Conservation (phyloP, 2,113 vertebrate species). For the Macquaria ambigua region DNA sequence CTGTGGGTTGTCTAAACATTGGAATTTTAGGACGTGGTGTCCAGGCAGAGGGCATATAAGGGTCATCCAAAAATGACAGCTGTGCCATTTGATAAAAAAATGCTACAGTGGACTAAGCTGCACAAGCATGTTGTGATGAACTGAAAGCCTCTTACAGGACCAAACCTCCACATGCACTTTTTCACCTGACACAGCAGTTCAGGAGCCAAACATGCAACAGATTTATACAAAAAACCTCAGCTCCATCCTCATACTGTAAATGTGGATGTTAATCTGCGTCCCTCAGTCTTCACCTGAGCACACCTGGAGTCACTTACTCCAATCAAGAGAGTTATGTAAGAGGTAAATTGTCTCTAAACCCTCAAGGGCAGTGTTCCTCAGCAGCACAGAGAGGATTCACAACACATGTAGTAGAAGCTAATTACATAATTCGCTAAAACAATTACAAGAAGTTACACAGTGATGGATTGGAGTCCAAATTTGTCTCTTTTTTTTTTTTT, state of each 20-base stretch:
- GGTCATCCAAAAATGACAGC: conserved; percentile 62
- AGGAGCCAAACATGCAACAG: conserved; percentile 21
- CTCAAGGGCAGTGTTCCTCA: no score
- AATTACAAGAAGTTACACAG: background rate
- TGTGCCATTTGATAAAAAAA: conserved; percentile 56
- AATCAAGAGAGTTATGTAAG: no score
- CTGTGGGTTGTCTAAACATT: conserved; percentile 7
- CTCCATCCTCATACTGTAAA: background rate
- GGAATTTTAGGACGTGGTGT: conserved; percentile 8
- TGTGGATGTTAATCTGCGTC: background rate
- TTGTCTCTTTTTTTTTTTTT: background rate
- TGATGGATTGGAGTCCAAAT: background rate
- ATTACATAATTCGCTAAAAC: background rate
- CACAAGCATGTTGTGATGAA: conserved; percentile 50
- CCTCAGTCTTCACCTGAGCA: background rate
- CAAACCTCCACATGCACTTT: conserved; percentile 38
- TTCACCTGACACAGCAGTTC: conserved; percentile 52
- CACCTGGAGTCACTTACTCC: no score
- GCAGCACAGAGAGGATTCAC: background rate
- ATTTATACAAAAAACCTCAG: conserved; percentile 3
- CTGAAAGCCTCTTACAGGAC: conserved; percentile 60
- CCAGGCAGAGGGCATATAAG: conserved; percentile 17
- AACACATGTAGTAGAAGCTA: background rate
- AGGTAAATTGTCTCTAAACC: no score
- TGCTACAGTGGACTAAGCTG: conserved; percentile 53